Base-by-base conservation (phyloP, 2,888 invertebrate species). In the Elegia similella region DNA sequence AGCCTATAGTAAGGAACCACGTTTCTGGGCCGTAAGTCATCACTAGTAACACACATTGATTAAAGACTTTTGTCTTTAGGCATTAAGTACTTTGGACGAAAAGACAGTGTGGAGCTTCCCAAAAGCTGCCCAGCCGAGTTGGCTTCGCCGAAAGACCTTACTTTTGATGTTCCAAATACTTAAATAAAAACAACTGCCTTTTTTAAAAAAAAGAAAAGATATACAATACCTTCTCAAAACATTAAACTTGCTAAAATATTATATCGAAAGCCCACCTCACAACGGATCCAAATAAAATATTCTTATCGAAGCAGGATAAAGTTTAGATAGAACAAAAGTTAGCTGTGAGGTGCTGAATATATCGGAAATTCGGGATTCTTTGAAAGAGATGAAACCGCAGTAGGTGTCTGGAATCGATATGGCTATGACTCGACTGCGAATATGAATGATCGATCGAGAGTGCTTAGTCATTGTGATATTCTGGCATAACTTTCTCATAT, bases 281-380 rank as follows among this genome's bases (percentile, higher is more conserved):
- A 16, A 16, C 44, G 12, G n/a, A 50, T 34, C 15, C 12, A 16
- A 52, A 42, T 38, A 42, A 52, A 42, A 42, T 42, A 52, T 42
- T 52, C 42, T 16, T 52, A 52, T 17, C 34, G 7, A n/a, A 23
- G 42, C 23, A 23, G 23, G 23, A 46, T 46, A 46, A 44, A 46
- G 46, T 46, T 46, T n/a, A 23, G 23, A 46, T 12, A 46, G 46
- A 46, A n/a, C 46, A 23, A 46, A 46, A 43, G 43, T 43, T 43
- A 43, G 43, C n/a, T n/a, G 43, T 43, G 43, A 43, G 15, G 46
- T 46, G 46, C 46, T 46, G 46, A n/a, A 46, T 46, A 46, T 46
- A 46, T 46, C n/a, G 46, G 12, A 46, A 38, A 38, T 38, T 43
- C 16, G 15, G 43, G n/a, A 10, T 48, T 48, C 30, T 48, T 32